phyloP scores from a whole-genome alignment of 2,888 invertebrate genomes.

The Synergus laeviventris region DNA sequence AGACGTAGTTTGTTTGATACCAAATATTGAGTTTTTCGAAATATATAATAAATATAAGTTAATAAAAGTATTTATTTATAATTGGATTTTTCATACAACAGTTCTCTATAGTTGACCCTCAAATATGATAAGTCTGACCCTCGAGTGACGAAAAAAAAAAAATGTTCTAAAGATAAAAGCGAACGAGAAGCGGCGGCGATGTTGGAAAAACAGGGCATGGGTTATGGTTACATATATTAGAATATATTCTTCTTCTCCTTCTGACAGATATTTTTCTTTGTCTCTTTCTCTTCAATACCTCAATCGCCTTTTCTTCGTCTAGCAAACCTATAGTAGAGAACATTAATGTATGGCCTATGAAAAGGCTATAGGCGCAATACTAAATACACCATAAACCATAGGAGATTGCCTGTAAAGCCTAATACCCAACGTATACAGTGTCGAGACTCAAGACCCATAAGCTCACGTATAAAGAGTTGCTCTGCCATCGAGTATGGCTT shows the following conservation, averaged over 20 bases:
- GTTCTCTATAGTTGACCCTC: too few species aligned
- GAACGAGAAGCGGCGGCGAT: slow-evolving; percentile 52
- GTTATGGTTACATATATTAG: slow-evolving; percentile 30
- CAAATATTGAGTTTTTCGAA: too few species aligned
- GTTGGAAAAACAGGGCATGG: slow-evolving; percentile 52
- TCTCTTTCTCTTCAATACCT: slow-evolving; percentile 28
- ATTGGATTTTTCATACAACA: too few species aligned
- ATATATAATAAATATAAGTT: too few species aligned
- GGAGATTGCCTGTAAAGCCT: slow-evolving; percentile 64
- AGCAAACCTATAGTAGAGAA: slow-evolving; percentile 28
- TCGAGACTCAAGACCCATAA: slow-evolving; percentile 21
- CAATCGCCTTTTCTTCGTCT: slow-evolving; percentile 36
- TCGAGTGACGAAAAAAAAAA: background rate
- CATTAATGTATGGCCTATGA: slow-evolving; percentile 63
- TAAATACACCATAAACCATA: slow-evolving; percentile 67
- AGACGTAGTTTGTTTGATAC: too few species aligned
- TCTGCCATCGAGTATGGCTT: slow-evolving; percentile 14
- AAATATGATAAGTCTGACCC: too few species aligned
- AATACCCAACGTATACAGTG: slow-evolving; percentile 57
- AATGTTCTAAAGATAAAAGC: background rate
- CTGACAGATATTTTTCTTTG: slow-evolving; percentile 26
- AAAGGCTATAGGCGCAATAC: slow-evolving; percentile 62
- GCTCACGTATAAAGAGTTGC: background rate
- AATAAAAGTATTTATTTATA: too few species aligned
- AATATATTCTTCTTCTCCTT: slow-evolving; percentile 9